These are phyloP conservation scores for Microplitis deprimator DNA, from an alignment of 2,888 invertebrate species.

Conservation along the genomic window DNA sequence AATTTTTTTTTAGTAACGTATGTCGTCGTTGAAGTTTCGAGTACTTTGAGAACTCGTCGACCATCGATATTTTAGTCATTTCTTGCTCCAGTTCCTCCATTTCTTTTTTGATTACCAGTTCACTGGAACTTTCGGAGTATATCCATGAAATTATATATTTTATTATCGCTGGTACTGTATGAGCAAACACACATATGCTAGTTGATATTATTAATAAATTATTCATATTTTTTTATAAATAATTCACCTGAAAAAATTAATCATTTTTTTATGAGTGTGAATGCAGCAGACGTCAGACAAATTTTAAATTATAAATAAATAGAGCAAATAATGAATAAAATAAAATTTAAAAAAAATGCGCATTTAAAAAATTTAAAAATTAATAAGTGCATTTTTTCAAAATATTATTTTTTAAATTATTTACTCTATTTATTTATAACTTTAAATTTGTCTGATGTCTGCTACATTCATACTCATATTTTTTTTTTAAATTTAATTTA, in stretches of 20 bases:
- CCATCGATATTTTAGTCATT: constrained; percentile 65
- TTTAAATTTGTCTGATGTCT: too few species aligned
- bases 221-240: constrained; percentile 52
- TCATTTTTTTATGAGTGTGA: background rate
- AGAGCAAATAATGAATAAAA: too few species aligned
- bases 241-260: background rate
- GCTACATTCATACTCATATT: too few species aligned
- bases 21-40: constrained; percentile 68
- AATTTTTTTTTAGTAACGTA: constrained; percentile 61
- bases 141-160: constrained; percentile 56
- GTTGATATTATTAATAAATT: constrained; percentile 61
- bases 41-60: constrained; percentile 70
- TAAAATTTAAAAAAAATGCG: too few species aligned
- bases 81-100: constrained; percentile 60
- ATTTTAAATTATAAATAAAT: too few species aligned
- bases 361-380: too few species aligned
- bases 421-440: too few species aligned
- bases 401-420: too few species aligned
- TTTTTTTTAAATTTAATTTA: background rate
- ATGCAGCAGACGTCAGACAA: too few species aligned
- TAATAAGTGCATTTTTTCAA: too few species aligned
- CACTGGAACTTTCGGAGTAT: constrained; percentile 52
- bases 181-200: constrained; percentile 56
- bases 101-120: constrained; percentile 55
- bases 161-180: constrained; percentile 58